A percentile compares a stretch with the other conserved stretches of the same genome.
phyloP scores from a whole-genome alignment of 2,113 vertebrate species.

The Penelope pileata region DNA sequence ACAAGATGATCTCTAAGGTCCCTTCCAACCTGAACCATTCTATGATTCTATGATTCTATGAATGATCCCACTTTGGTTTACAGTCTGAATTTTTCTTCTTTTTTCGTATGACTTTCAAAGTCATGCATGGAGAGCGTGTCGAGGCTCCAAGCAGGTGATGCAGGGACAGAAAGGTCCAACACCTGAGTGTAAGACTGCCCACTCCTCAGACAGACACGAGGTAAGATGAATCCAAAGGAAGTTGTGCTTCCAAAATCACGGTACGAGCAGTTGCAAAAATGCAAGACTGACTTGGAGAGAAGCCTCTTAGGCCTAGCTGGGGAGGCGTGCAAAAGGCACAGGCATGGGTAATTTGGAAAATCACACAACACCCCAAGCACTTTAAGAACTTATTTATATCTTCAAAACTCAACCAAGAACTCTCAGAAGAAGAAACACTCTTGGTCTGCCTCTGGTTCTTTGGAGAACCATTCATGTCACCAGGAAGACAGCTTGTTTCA shows the following conservation, averaged over 20 bases:
- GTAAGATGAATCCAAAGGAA: background rate
- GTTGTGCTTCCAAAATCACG: background rate
- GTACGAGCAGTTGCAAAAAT: background rate
- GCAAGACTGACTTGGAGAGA: background rate
- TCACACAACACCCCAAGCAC: background rate
- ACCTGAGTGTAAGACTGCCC: background rate
- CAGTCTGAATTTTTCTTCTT: background rate
- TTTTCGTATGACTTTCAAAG: background rate
- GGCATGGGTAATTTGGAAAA: background rate
- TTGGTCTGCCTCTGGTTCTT: background rate
- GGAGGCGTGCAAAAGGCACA: fast-evolving
- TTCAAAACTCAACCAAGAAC: background rate
- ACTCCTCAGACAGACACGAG: background rate
- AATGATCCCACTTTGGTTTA: background rate
- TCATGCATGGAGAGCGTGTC: background rate
- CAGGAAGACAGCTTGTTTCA: background rate
- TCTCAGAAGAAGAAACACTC: fast-evolving
- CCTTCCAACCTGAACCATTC: too few relatives aligned
- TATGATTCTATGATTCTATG: too few relatives aligned
- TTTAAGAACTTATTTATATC: background rate
- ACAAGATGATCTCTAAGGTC: too few relatives aligned
- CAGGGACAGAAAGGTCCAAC: background rate
- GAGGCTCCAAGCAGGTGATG: background rate
- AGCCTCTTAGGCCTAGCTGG: background rate
- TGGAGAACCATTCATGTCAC: background rate